Evolutionary conservation across 2,113 vertebrate species (phyloP), one percentile per base, ranked within the genome.

Genomic region (Eleginops maclovinus): DNA sequence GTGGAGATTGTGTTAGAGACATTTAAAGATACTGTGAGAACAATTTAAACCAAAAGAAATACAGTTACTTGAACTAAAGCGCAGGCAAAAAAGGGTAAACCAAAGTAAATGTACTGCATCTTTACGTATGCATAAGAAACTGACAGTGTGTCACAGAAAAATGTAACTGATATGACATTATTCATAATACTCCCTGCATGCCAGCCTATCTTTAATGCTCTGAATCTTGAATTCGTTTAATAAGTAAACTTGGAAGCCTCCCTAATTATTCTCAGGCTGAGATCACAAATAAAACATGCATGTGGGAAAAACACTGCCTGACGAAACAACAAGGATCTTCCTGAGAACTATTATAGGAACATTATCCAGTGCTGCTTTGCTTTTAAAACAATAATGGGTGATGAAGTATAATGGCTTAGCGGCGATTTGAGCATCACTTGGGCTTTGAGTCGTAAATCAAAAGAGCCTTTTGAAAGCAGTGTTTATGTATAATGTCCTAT

Each of bases 401-500:
- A 84, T 86, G 86, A 85, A 79, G 76, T 77, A 15, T 72, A 91
- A 88, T 76, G 71, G 76, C 75, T 72, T 63, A 68, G 65, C 15
- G 15, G 81, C 71, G 3, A 83, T 67, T 65, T 82, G 74, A 88
- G 82, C 80, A 84, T 89, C 79, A 77, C 77, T 79, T 12, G 56
- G 61, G 67, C 82, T 86, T 79, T 69, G 69, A 87, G 62, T 81
- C 77, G 75, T 91, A 88, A 93, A 91, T 90, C 91, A 88, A 84
- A 85, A 44, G 56, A 63, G 79, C 51, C 76, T 89, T 90, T 89
- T 89, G 83, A 90, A 77, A 72, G 77, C 70, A 89, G 71, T 92
- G 90, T 92, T 93, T 93, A 91, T 87, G 88, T 89, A 87, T 89
- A 90, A 92, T 84, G 89, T 89, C 82, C 90, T 81, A 84, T 92